A percentile compares a stretch with the other conserved stretches of the same genome.
These are phyloP conservation scores for Harpegnathos saltator DNA, from an alignment of 1,140 invertebrate species.

Conservation along the genomic window DNA sequence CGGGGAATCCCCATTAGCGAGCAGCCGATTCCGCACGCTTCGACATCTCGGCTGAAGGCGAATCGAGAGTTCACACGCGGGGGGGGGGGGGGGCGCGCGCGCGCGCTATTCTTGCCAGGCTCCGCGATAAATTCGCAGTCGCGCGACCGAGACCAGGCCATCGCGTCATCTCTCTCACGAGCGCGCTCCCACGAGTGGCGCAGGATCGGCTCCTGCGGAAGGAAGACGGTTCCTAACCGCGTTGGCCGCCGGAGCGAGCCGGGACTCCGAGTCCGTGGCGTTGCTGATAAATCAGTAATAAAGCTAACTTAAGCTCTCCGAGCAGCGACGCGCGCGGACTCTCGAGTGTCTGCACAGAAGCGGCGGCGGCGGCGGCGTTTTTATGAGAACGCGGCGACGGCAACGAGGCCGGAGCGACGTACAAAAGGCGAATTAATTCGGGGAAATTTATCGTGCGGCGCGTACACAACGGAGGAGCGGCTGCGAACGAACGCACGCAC, in stretches of 20 bases:
- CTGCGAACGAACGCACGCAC: no score
- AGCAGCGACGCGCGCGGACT: slow-evolving; percentile 27
- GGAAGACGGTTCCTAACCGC: slow-evolving; percentile 12
- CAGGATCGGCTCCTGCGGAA: no score
- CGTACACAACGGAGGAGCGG: no score
- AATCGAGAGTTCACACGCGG: no score
- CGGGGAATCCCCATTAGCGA: neutral
- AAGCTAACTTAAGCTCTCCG: slow-evolving; percentile 55
- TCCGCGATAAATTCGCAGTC: no score
- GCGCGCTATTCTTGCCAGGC: no score
- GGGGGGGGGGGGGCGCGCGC: no score
- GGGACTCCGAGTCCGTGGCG: slow-evolving; percentile 32
- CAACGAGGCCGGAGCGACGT: slow-evolving; percentile 61
- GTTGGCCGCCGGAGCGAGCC: slow-evolving; percentile 7
- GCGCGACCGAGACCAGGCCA: no score
- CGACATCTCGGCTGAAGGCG: no score
- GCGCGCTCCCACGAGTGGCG: no score
- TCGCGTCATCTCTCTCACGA: no score
- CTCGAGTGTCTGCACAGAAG: slow-evolving; percentile 41
- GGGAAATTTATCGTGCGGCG: slow-evolving; percentile 80
- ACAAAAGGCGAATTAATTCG: slow-evolving; percentile 84
- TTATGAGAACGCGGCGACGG: slow-evolving; percentile 76
- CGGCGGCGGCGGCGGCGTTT: slow-evolving; percentile 73
- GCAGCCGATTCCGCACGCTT: neutral
- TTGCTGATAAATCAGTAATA: slow-evolving; percentile 55